A percentile compares a stretch with the other conserved stretches of the same genome.
These are phyloP conservation scores for Phasia obesa DNA, from an alignment of 2,888 invertebrate species.

Conservation along the genomic window DNA sequence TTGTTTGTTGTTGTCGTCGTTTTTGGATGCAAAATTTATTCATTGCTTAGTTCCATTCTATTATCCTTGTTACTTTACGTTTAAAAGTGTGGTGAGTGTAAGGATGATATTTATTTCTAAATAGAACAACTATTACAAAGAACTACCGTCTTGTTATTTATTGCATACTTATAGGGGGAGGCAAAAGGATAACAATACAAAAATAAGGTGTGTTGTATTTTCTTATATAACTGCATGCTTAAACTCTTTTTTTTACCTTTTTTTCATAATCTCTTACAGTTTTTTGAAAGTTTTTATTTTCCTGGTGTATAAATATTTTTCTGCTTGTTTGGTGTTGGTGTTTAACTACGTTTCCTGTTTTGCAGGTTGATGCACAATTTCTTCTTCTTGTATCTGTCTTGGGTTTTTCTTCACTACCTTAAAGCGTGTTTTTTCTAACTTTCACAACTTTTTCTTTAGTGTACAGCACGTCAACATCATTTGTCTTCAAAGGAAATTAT, in stretches of 20 bases:
- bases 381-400: slow-evolving; percentile 30
- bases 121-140: slow-evolving; percentile 21
- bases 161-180: not conserved
- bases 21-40: slow-evolving; percentile 39
- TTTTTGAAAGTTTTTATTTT: not conserved
- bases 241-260: slow-evolving; percentile 3
- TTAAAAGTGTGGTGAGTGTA: not conserved
- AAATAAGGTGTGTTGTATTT: slow-evolving; percentile 12
- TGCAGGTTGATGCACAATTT: slow-evolving; percentile 36
- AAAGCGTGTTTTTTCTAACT: slow-evolving; percentile 14
- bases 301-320: not conserved
- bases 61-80: slow-evolving; percentile 25
- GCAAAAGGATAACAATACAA: not conserved
- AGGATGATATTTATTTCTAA: not conserved
- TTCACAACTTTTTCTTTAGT: slow-evolving; percentile 42
- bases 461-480: slow-evolving; percentile 69
- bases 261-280: not conserved
- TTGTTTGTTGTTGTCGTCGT: slow-evolving; percentile 2
- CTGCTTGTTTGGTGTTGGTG: slow-evolving; percentile 34
- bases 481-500: slow-evolving; percentile 69
- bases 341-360: slow-evolving; percentile 31
- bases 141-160: not conserved
- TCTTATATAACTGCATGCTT: not conserved
- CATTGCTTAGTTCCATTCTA: slow-evolving; percentile 57
- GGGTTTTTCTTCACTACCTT: slow-evolving; percentile 17